These are phyloP conservation scores for Octodon degus DNA, from an alignment of 2,113 vertebrate genomes.

Conservation along the genomic window DNA sequence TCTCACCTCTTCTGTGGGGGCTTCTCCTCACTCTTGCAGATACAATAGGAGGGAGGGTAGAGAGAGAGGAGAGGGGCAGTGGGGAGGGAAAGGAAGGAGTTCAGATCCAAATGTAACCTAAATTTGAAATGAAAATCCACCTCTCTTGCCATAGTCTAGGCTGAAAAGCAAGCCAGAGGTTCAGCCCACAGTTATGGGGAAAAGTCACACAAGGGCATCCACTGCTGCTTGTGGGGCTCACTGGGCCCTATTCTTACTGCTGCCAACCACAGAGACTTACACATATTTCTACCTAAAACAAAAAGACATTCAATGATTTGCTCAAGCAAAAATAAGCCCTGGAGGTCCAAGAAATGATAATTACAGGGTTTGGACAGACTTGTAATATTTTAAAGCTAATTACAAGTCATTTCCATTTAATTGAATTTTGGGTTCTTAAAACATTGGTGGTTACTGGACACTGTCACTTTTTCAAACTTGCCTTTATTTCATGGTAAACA, in stretches of 20 bases:
- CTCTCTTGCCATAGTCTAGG: not conserved
- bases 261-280: not conserved
- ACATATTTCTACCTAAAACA: not conserved
- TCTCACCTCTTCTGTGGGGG: too few relatives aligned
- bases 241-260: not conserved
- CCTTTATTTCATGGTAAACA: not conserved
- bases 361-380: not conserved
- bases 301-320: not conserved
- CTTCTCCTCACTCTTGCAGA: too few relatives aligned
- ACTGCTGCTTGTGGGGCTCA: not conserved
- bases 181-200: too few relatives aligned
- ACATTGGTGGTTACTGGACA: not conserved
- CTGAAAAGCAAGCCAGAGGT: not conserved
- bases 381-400: not conserved
- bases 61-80: not conserved
- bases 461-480: constrained; percentile 14
- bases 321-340: not conserved
- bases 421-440: constrained; percentile 43
- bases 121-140: not conserved
- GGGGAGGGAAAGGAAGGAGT: not conserved
- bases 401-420: not conserved
- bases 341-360: not conserved
- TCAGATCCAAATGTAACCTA: not conserved
- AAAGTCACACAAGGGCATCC: not conserved
- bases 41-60: too few relatives aligned